Evolutionary conservation across 53 echinoderm and acorn worm genomes (phyloP).

Genomic region (Paracentrotus lividus): DNA sequence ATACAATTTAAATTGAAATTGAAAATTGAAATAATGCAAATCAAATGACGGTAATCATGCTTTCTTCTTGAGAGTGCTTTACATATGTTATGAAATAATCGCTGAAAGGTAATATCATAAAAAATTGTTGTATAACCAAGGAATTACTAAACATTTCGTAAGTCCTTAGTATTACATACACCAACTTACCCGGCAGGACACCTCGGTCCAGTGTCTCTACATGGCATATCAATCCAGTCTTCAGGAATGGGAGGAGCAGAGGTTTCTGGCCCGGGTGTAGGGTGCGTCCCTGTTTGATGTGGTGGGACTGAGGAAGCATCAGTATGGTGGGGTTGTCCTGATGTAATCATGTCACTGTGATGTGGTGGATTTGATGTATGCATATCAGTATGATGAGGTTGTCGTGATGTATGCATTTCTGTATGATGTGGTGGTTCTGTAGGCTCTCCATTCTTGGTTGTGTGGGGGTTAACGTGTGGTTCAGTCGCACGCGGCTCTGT

Average conservation of each 20-base stretch:
- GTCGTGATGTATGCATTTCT: neutral
- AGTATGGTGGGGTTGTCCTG: neutral
- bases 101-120: too few species aligned
- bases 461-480: constrained; percentile 22
- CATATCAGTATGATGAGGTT: neutral
- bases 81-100: too few species aligned
- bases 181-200: constrained; percentile 58
- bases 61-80: too few species aligned
- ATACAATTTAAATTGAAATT: too few species aligned
- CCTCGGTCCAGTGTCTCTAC: constrained; percentile 14
- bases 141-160: too few species aligned
- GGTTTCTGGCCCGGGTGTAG: neutral
- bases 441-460: neutral
- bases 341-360: neutral
- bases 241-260: neutral
- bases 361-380: neutral
- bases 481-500: constrained; percentile 35
- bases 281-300: neutral
- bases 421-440: neutral
- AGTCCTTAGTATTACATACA: too few species aligned
- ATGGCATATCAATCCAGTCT: constrained; percentile 60
- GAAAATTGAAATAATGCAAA: too few species aligned
- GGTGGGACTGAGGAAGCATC: neutral
- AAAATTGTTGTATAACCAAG: too few species aligned
- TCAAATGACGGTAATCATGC: too few species aligned